Evolutionary conservation across 2,888 invertebrate genomes (phyloP).

Genomic region (Polyploca ridens): DNA sequence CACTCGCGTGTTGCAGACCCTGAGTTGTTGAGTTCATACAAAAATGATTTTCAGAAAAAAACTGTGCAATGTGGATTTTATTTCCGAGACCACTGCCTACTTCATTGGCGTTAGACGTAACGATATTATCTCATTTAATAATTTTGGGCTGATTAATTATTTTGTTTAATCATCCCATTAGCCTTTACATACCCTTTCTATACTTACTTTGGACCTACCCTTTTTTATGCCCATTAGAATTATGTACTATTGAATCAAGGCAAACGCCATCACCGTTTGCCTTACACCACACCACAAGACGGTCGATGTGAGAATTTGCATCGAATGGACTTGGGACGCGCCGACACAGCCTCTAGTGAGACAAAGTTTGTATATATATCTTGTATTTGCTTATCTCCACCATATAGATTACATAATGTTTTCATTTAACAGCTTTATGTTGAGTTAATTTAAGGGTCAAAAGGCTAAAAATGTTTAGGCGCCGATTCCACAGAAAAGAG

Average conservation of each 20-base stretch:
- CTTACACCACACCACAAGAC: conserved; percentile 44
- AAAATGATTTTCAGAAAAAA: no score
- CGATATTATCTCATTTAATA: no score
- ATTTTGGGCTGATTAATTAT: no score
- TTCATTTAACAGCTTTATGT: conserved; percentile 34
- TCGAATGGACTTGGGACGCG: conserved; percentile 75
- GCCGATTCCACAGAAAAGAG: no score
- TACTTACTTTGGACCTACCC: neutral
- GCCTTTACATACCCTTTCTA: neutral
- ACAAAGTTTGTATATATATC: conserved; percentile 56
- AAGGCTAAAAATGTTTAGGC: conserved; percentile 22
- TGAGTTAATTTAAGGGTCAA: conserved; percentile 30
- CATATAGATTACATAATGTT: conserved; percentile 19
- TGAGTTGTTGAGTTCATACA: no score
- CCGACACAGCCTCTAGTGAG: conserved; percentile 60
- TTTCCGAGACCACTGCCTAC: no score
- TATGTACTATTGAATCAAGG: no score
- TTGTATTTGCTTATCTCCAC: conserved; percentile 55
- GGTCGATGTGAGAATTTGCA: conserved; percentile 80
- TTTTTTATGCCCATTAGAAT: no score
- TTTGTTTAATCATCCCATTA: no score
- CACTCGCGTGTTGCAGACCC: no score
- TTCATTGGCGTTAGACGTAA: no score
- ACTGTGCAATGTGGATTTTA: no score
- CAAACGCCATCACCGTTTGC: conserved; percentile 20